Percentiles rank a stretch among this genome's conserved stretches.
Evolutionary conservation across 2,113 vertebrate species (phyloP).

Genomic region (Phylloscopus trochiloides): DNA sequence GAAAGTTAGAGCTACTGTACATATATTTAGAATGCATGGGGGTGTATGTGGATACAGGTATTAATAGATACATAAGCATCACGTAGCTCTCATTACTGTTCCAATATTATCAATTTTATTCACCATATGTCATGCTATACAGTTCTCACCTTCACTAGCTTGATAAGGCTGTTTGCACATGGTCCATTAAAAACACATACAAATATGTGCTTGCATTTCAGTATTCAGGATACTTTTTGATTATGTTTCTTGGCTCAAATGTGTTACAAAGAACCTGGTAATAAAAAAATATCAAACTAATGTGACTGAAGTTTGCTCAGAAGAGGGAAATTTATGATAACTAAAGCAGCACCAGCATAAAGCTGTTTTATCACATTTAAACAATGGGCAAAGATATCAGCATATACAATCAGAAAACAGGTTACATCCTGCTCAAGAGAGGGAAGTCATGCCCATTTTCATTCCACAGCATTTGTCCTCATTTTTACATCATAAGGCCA

Average conservation of each 20-base stretch:
- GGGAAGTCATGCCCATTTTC: neutral
- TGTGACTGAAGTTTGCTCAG: neutral
- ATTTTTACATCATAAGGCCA: neutral
- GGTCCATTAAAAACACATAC: constrained; percentile 1
- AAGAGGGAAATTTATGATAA: neutral
- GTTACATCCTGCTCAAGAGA: neutral
- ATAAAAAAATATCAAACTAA: neutral
- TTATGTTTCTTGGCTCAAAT: neutral
- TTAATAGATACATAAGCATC: constrained; percentile 61
- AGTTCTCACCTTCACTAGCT: constrained; percentile 17
- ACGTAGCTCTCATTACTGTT: constrained; percentile 54
- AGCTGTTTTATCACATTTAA: neutral
- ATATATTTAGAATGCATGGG: constrained; percentile 63
- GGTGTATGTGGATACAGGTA: constrained; percentile 59
- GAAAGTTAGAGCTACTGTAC: constrained; percentile 51
- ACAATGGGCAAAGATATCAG: neutral
- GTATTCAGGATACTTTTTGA: neutral
- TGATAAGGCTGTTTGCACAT: neutral
- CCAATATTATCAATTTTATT: constrained; percentile 47
- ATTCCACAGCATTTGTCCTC: neutral
- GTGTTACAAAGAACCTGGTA: neutral
- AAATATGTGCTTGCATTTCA: neutral
- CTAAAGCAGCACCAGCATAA: neutral
- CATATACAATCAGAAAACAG: neutral
- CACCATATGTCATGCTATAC: neutral